phyloP scores from a whole-genome alignment of 2,888 invertebrate genomes.

The Leptopilina myrica region DNA sequence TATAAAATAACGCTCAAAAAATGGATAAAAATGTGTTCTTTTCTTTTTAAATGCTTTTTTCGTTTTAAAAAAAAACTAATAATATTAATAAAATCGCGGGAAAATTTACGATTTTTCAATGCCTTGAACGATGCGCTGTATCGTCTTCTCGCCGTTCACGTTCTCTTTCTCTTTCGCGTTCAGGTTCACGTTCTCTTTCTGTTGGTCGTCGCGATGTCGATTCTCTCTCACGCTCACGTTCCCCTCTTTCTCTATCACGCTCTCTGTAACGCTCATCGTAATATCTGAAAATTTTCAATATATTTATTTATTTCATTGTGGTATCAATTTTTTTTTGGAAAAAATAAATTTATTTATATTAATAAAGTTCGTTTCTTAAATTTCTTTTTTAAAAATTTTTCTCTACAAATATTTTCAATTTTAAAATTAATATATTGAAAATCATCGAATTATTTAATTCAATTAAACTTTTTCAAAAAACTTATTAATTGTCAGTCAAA shows the following conservation, averaged over 20 bases:
- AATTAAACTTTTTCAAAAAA: no score
- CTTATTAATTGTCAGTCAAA: no score
- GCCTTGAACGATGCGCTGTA: slow-evolving; percentile 82
- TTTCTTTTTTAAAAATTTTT: no score
- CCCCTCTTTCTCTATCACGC: slow-evolving; percentile 78
- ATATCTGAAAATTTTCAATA: slow-evolving; percentile 79
- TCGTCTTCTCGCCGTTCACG: slow-evolving; percentile 83
- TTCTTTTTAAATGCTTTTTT: background rate
- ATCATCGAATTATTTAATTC: no score
- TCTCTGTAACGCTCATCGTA: slow-evolving; percentile 93
- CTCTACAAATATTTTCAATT: no score
- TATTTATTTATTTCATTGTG: no score
- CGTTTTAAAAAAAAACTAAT: background rate
- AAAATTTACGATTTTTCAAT: slow-evolving; percentile 74
- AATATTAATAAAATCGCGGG: background rate
- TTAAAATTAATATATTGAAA: no score
- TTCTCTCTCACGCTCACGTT: slow-evolving; percentile 81
- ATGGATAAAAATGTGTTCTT: background rate
- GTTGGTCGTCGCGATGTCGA: slow-evolving; percentile 76
- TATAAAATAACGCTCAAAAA: slow-evolving; percentile 13
- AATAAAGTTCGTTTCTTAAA: no score
- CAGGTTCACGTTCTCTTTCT: slow-evolving; percentile 78
- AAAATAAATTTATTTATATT: no score
- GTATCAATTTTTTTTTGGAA: no score
- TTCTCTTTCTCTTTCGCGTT: slow-evolving; percentile 82